Base-by-base conservation (phyloP, 37 sponge, comb jelly and placozoan genomes). In the Mnemiopsis leidyi region DNA sequence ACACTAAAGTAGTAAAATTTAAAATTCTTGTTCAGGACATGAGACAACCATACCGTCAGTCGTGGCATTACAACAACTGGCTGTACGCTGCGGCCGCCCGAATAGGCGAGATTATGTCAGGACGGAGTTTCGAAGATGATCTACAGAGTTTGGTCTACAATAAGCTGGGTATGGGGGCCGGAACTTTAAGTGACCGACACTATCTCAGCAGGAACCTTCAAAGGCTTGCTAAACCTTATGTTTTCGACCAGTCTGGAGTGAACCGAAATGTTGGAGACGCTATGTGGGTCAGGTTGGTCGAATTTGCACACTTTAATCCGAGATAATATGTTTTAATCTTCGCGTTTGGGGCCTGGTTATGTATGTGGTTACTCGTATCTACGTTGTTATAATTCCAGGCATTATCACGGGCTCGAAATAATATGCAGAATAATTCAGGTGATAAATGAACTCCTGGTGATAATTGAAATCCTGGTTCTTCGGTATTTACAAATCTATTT, bases 1-100 rank as follows among this genome's bases (percentile, higher is more conserved):
- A n/a, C n/a, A n/a, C n/a, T n/a, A n/a, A n/a, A n/a, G n/a, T n/a
- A n/a, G n/a, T n/a, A n/a, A n/a, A n/a, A n/a, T n/a, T n/a, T n/a
- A n/a, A n/a, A n/a, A n/a, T n/a, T n/a, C n/a, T n/a, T n/a, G n/a
- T n/a, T 13, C 61, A 48, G 61, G 61, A 48, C 61, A 48, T 5
- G 9, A 48, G 61, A 13, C 5, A 13, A 48, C 9, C 5, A 48
- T 48, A 48, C 61, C 73, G 73, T 3, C 23, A 20, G 2, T 69
- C 73, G n/a, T 69, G 73, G 73, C 28, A 69, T 3, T 69, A 69
- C 29, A 69, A 69, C 73, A 69, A 69, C 73, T 69, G 73, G 73
- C 21, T 69, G n/a, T 69, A 69, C 73, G 73, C n/a, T 28, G 73
- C 73, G 3, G 73, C 73, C 7, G 73, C 73, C n/a, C 73, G 73